phyloP scores from a whole-genome alignment of 92 coral and sea anemone genomes.

The Desmophyllum pertusum region DNA sequence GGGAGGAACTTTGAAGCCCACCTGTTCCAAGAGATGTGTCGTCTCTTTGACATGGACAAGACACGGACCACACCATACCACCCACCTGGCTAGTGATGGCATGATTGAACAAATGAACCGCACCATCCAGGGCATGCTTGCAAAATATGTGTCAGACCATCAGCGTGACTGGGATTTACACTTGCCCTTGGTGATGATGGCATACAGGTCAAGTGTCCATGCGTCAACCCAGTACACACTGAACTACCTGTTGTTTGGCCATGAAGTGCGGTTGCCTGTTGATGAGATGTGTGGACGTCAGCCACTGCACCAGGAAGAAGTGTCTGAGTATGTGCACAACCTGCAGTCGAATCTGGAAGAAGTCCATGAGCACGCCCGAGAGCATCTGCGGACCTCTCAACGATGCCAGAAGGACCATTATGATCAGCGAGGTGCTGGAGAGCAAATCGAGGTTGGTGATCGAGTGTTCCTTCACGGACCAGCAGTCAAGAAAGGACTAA shows the following conservation, averaged over 20 bases:
- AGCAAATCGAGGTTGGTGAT: conserved; percentile 35
- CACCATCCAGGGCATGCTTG: conserved; percentile 11
- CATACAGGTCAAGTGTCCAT: conserved; percentile 40
- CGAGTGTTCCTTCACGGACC: conserved; percentile 32
- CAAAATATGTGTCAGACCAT: conserved; percentile 45
- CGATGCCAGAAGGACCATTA: conserved; percentile 52
- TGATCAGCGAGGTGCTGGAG: conserved; percentile 34
- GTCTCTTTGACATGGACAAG: conserved; percentile 1
- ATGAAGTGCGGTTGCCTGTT: conserved; percentile 9
- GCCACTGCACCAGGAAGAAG: neutral
- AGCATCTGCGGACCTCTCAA: conserved; percentile 35
- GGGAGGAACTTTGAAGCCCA: conserved; percentile 9
- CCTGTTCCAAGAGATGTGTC: neutral
- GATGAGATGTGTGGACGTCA: conserved; percentile 31
- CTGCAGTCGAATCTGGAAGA: conserved; percentile 13
- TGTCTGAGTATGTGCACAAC: conserved; percentile 15
- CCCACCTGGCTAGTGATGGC: conserved; percentile 5
- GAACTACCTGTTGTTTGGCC: conserved; percentile 13
- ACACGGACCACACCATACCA: conserved; percentile 38
- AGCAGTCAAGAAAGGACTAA: conserved; percentile 32
- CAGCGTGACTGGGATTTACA: conserved; percentile 55
- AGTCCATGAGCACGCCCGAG: conserved; percentile 36
- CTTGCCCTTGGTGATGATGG: conserved; percentile 53
- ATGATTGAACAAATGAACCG: neutral
- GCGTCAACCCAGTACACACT: conserved; percentile 10